Base-by-base conservation (phyloP, 2,888 invertebrate genomes). In the Nomada hirtipes region DNA sequence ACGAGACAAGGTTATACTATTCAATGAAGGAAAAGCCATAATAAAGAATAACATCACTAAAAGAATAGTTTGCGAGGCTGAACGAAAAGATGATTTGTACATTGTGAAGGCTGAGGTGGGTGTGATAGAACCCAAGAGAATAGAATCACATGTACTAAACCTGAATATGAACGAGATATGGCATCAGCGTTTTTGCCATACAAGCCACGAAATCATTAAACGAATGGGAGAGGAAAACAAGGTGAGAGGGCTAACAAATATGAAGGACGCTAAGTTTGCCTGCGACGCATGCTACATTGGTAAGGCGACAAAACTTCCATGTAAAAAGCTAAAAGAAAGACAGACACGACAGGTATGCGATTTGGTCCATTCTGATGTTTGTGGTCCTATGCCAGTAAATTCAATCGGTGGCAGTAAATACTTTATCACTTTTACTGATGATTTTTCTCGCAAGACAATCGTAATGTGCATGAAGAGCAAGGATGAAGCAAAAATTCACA, bases 371-470 rank as follows among this genome's bases (percentile, higher is more conserved):
- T 69, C 68, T 0, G 57, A 69, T 10, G 57, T 69, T 15, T 60
- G 59, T 18, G 29, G 69, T 1, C 69, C 69, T 1, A 47, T 70
- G 36, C 26, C 59, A 13, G 57, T 23, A 2, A 29, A 15, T 11
- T 60, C 60, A 0, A 29, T 70, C 9, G 20, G 60, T 13, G 29
- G 50, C 18, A 60, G 13, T 1, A 20, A 4, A 20, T 67, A 65
- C n/a, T 67, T 67, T 52, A 36, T 67, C 9, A 67, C 53, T 2
- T 60, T 60, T 7, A 60, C 20, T 9, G 70, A 70, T 50, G 70
- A 52, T 36, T 70, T 26, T 29, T 70, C 70, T 1, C 26, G 60
- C 15, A 26, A 50, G 2, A 20, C 20, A 1, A 4, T 3, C 4
- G 36, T 60, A 4, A n/a, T 1, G 13, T 60, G 50, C 4, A 36